Evolutionary conservation across 2,113 vertebrate genomes (phyloP).

Genomic region (Ceyx margarethae): DNA sequence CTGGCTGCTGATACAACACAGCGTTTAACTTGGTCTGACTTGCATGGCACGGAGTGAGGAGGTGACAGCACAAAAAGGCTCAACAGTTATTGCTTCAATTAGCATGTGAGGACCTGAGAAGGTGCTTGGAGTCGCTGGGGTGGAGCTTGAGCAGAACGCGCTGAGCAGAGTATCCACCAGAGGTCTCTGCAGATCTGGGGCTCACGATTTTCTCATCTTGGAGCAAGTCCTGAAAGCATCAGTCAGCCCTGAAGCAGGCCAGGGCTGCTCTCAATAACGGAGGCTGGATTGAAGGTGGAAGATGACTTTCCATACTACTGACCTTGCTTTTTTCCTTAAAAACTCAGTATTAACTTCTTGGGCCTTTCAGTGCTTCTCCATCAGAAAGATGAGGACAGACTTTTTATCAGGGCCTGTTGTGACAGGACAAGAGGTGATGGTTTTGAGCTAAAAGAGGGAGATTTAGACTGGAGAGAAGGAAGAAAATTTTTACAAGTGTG

Average conservation of each 20-base stretch:
- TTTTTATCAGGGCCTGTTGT: background rate
- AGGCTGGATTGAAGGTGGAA: background rate
- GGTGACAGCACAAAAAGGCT: background rate
- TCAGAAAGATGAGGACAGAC: background rate
- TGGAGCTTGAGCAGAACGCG: background rate
- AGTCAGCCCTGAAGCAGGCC: background rate
- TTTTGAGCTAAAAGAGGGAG: background rate
- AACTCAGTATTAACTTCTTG: background rate
- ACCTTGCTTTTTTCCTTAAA: background rate
- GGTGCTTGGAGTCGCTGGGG: background rate
- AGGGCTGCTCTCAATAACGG: background rate
- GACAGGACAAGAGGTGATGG: background rate
- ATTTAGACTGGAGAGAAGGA: background rate
- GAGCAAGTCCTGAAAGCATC: background rate
- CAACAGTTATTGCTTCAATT: background rate
- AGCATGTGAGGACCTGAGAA: background rate
- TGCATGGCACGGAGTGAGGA: background rate
- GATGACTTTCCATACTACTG: background rate
- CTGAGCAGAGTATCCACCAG: conserved; percentile 34
- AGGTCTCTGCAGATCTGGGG: conserved; percentile 13
- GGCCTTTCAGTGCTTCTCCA: background rate
- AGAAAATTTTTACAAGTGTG: background rate
- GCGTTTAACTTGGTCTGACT: background rate
- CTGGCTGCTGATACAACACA: background rate
- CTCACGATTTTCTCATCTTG: background rate